Conservation (phyloP, 2,888 invertebrate genomes). For the Nebria brevicollis region DNA sequence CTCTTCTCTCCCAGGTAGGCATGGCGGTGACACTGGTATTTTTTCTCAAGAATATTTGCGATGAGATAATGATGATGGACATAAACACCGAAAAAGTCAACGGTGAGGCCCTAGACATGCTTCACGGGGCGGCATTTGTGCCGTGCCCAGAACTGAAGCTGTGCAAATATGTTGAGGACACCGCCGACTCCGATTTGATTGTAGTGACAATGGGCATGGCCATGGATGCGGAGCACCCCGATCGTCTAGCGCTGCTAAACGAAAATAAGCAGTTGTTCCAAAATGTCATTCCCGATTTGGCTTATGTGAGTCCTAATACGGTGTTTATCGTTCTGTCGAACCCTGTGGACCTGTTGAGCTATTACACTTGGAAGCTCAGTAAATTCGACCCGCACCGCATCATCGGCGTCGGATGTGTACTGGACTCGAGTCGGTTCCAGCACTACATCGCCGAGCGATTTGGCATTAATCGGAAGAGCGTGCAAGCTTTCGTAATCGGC, state of each 20-base stretch:
- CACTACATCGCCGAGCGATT: conserved; percentile 68
- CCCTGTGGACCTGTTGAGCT: conserved; percentile 72
- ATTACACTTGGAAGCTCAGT: conserved; percentile 74
- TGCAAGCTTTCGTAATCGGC: conserved; percentile 73
- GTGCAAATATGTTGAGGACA: conserved; percentile 77
- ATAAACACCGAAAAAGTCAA: conserved; percentile 72
- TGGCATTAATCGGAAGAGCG: conserved; percentile 66
- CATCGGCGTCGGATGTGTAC: conserved; percentile 68
- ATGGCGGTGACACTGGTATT: neutral
- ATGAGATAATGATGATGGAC: conserved; percentile 28
- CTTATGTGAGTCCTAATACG: conserved; percentile 69
- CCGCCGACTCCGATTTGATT: conserved; percentile 84
- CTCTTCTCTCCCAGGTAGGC: neutral
- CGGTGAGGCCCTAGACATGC: conserved; percentile 92
- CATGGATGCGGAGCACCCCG: conserved; percentile 88
- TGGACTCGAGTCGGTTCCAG: conserved; percentile 72
- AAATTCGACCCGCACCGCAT: conserved; percentile 69
- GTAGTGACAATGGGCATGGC: conserved; percentile 88
- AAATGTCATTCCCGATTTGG: conserved; percentile 67
- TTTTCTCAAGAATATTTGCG: conserved; percentile 4
- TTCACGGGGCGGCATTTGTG: conserved; percentile 87
- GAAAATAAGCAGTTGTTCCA: conserved; percentile 65
- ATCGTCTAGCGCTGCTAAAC: conserved; percentile 85
- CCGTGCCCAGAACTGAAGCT: conserved; percentile 83
- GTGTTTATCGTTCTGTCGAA: conserved; percentile 69